These are phyloP conservation scores for Apocheima hispidaria DNA, from an alignment of 2,888 invertebrate species.

Conservation along the genomic window DNA sequence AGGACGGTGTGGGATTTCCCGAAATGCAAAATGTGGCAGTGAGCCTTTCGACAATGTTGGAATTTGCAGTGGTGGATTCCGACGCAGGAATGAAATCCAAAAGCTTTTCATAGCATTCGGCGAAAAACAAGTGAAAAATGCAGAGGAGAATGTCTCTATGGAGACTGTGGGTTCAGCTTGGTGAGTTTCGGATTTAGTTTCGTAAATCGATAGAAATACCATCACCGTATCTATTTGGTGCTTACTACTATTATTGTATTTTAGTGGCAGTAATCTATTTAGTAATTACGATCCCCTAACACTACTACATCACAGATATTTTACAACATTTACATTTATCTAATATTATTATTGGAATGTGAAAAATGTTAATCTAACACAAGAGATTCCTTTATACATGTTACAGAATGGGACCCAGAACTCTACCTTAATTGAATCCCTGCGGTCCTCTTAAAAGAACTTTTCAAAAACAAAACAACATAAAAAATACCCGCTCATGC, in stretches of 20 bases:
- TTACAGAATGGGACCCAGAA: not conserved
- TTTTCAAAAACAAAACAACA: no score
- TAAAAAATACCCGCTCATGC: not conserved
- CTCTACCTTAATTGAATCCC: conserved; percentile 1
- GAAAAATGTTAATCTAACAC: conserved; percentile 13
- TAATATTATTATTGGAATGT: conserved; percentile 43
- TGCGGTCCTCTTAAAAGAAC: not conserved
- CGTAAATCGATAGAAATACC: conserved; percentile 14
- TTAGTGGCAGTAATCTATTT: conserved; percentile 26
- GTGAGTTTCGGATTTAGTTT: no score
- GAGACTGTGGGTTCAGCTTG: no score
- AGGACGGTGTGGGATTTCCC: no score
- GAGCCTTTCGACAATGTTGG: no score
- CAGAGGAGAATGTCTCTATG: no score
- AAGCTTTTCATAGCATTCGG: no score
- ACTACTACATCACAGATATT: conserved; percentile 70
- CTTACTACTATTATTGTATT: conserved; percentile 17
- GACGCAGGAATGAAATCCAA: no score
- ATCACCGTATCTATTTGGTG: conserved; percentile 12
- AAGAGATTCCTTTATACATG: not conserved
- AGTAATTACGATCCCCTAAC: conserved; percentile 32
- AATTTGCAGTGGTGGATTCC: no score
- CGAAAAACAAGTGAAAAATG: no score
- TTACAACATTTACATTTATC: conserved; percentile 47
- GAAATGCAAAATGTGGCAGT: no score